phyloP scores from a whole-genome alignment of 2,113 vertebrate genomes.

The Ahaetulla prasina region DNA sequence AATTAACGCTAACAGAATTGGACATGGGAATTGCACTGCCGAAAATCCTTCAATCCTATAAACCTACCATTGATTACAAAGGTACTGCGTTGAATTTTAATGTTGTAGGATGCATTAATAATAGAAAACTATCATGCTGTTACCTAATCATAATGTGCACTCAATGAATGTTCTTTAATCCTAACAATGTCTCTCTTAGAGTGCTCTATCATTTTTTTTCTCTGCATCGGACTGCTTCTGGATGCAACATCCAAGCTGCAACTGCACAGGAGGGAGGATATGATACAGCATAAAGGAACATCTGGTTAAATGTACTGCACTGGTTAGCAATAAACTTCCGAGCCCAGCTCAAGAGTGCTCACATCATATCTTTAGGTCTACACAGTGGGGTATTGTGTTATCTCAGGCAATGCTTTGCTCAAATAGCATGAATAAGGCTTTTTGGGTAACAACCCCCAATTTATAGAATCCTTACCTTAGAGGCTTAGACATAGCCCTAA shows the following conservation, averaged over 20 bases:
- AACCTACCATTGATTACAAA: slow-evolving; percentile 91
- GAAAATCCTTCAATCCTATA: slow-evolving; percentile 90
- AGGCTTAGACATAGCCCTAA: neutral
- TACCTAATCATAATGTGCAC: neutral
- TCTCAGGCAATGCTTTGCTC: neutral
- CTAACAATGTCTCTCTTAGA: neutral
- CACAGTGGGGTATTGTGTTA: neutral
- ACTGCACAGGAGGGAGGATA: neutral
- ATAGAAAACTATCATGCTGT: neutral
- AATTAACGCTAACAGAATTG: slow-evolving; percentile 92
- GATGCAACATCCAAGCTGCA: neutral
- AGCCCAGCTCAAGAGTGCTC: neutral
- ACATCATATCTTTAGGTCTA: neutral
- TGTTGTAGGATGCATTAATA: neutral
- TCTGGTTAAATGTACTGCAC: neutral
- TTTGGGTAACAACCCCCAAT: neutral
- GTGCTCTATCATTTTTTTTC: neutral
- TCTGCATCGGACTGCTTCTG: neutral
- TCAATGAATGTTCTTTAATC: neutral
- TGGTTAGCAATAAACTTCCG: neutral
- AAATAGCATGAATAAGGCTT: neutral
- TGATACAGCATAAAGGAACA: neutral
- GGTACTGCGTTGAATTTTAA: slow-evolving; percentile 67
- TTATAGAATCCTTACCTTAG: neutral
- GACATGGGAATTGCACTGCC: slow-evolving; percentile 97